These are phyloP conservation scores for Nemapogon koenigi DNA, from an alignment of 2,888 invertebrate species.

Conservation along the genomic window DNA sequence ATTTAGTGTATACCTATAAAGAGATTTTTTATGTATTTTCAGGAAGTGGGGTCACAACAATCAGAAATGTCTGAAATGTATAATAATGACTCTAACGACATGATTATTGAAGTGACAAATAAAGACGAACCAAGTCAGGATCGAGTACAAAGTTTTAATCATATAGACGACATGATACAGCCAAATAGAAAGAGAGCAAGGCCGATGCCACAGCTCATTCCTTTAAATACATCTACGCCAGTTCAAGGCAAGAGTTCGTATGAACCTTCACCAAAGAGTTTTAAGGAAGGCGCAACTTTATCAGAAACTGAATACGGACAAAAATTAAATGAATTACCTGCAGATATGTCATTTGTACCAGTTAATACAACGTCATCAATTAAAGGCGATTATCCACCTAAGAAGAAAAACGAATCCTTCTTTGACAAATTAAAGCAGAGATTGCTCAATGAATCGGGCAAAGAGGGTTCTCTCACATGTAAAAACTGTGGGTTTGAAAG, in stretches of 20 bases:
- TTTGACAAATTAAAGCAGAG: constrained; percentile 84
- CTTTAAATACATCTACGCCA: constrained; percentile 62
- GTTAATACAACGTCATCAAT: constrained; percentile 22
- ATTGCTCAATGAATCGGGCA: constrained; percentile 68
- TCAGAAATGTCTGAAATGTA: constrained; percentile 39
- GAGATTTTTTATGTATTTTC: constrained; percentile 27
- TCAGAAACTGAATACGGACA: constrained; percentile 19
- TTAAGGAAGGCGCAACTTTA: constrained; percentile 31
- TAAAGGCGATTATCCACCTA: constrained; percentile 33
- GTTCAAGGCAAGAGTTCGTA: constrained; percentile 41
- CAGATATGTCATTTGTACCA: constrained; percentile 36
- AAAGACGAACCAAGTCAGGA: constrained; percentile 24
- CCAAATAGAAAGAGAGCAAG: constrained; percentile 48
- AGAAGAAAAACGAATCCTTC: constrained; percentile 77
- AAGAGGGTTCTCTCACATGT: constrained; percentile 72
- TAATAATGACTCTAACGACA: constrained; percentile 50
- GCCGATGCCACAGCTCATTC: constrained; percentile 79
- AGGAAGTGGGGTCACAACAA: constrained; percentile 50
- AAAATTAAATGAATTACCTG: constrained; percentile 29
- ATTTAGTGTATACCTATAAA: too few species aligned
- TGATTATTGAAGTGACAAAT: constrained; percentile 17
- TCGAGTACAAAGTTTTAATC: neutral
- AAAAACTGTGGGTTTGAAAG: constrained; percentile 77
- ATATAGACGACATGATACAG: constrained; percentile 24
- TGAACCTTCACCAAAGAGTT: constrained; percentile 49